Evolutionary conservation across 2,113 vertebrate genomes (phyloP).

Genomic region (Festucalex cinctus): DNA sequence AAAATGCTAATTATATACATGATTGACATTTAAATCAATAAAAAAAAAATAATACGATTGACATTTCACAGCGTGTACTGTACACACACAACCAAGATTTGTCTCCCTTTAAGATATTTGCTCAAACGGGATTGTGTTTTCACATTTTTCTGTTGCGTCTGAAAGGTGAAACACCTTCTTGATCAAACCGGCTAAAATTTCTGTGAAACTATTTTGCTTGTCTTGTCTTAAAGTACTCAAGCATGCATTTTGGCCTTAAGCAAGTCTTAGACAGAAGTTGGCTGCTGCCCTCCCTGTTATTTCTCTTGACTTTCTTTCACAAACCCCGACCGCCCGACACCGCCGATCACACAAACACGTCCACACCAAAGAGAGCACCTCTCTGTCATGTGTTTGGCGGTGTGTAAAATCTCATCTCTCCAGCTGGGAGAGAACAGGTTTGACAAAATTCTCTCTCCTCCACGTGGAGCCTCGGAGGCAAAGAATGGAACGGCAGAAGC

Average conservation of each 20-base stretch:
- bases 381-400: conserved; percentile 61
- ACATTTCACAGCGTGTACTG: conserved; percentile 29
- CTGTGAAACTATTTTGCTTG: conserved; percentile 67
- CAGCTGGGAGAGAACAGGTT: conserved; percentile 69
- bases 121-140: conserved; percentile 61
- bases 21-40: too few relatives aligned
- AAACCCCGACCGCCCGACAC: background rate
- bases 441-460: conserved; percentile 64
- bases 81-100: conserved; percentile 61
- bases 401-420: conserved; percentile 60
- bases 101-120: conserved; percentile 53
- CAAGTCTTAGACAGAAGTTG: conserved; percentile 76
- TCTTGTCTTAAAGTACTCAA: conserved; percentile 76
- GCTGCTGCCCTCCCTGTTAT: conserved; percentile 61
- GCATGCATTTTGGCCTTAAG: conserved; percentile 73
- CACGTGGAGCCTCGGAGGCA: conserved; percentile 58
- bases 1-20: too few relatives aligned
- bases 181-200: conserved; percentile 70
- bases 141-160: conserved; percentile 63
- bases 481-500: conserved; percentile 45
- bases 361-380: conserved; percentile 34
- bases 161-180: conserved; percentile 68
- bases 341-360: conserved; percentile 19
- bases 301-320: conserved; percentile 36
- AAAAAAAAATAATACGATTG: conserved; percentile 10